Percentiles rank a stretch among this genome's conserved stretches.
Conservation (phyloP, 2,888 invertebrate genomes). For the Cephus rjabovi region DNA sequence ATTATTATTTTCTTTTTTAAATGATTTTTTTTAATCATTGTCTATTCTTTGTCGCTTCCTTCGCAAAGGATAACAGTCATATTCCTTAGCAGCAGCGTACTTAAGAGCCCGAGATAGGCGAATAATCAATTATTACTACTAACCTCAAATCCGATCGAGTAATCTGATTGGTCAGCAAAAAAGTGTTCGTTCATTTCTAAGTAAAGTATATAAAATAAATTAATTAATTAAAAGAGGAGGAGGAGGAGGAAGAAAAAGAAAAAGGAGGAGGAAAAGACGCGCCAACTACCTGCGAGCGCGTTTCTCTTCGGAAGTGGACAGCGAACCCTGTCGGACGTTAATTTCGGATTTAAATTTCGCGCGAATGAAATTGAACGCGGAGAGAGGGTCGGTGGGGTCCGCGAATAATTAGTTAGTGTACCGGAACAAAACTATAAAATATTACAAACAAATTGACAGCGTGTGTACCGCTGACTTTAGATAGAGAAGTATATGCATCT, state of each 20-base stretch:
- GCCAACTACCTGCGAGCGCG: neutral
- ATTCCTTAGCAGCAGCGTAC: neutral
- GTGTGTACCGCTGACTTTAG: conserved; percentile 48
- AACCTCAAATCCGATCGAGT: conserved; percentile 32
- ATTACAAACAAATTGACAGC: conserved; percentile 42
- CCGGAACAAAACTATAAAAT: neutral
- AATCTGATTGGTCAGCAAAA: conserved; percentile 31
- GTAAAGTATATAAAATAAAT: conserved; percentile 28
- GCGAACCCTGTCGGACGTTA: conserved; percentile 14
- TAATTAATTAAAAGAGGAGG: conserved; percentile 1
- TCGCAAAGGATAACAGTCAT: neutral
- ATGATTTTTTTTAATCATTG: neutral
- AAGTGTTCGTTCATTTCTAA: conserved; percentile 49
- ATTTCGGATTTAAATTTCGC: conserved; percentile 31
- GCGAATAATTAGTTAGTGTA: neutral
- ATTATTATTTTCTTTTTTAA: neutral
- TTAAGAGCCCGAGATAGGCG: neutral
- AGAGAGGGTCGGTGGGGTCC: conserved; percentile 16
- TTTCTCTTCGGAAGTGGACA: neutral
- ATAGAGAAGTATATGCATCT: conserved; percentile 48
- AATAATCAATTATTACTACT: conserved; percentile 25
- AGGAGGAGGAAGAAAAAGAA: conserved; percentile 17
- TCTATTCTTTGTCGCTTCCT: neutral
- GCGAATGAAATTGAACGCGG: conserved; percentile 33
- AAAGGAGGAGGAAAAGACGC: conserved; percentile 14